Evolutionary conservation across 2,888 invertebrate species (phyloP).

Genomic region (Hermaeophaga mercurialis): DNA sequence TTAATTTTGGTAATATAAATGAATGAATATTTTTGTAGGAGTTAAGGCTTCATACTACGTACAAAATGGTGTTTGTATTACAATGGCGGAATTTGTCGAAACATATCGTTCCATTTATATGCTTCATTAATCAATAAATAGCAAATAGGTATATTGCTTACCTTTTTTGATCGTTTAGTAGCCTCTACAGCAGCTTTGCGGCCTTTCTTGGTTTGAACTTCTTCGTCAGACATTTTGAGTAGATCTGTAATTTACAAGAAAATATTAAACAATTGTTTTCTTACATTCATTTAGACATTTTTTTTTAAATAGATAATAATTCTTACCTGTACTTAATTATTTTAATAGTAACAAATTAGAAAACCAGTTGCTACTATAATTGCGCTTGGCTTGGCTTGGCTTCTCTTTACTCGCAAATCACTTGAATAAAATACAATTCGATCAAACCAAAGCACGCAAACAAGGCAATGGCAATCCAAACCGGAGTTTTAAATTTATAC

Average conservation of each 20-base stretch:
- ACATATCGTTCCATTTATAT: too few relatives aligned
- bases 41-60: too few relatives aligned
- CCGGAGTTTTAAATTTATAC: constrained; percentile 19
- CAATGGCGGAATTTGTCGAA: too few relatives aligned
- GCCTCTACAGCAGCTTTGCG: constrained; percentile 32
- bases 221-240: constrained; percentile 34
- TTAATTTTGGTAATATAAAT: too few relatives aligned
- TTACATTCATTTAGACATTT: not conserved
- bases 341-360: not conserved
- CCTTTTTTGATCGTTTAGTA: constrained; percentile 34
- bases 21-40: too few relatives aligned
- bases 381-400: not conserved
- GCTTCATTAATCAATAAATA: too few relatives aligned
- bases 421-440: not conserved
- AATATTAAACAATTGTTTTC: not conserved
- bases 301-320: not conserved
- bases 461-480: constrained; percentile 1
- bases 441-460: constrained; percentile 7
- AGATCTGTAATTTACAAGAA: not conserved
- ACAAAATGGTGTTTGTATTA: too few relatives aligned
- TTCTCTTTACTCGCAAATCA: not conserved
- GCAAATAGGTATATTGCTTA: constrained; percentile 1
- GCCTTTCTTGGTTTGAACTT: constrained; percentile 35
- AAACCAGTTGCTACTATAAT: not conserved
- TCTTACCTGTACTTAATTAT: not conserved